These are phyloP conservation scores for Apteryx owenii DNA, from an alignment of 2,113 vertebrate genomes.

Conservation along the genomic window DNA sequence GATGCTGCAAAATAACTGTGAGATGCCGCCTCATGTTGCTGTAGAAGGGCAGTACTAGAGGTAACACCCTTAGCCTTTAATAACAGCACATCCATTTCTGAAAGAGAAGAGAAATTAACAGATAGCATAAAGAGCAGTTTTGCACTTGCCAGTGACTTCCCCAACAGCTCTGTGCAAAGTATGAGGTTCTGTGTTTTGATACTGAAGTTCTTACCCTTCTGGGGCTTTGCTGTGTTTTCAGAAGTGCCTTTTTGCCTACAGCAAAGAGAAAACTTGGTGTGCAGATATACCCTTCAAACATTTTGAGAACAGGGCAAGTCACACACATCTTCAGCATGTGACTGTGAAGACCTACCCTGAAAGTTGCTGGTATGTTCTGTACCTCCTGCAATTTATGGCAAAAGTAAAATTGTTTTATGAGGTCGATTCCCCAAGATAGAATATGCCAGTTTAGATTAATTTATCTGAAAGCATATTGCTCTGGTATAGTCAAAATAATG, in stretches of 20 bases:
- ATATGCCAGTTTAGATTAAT: conserved; percentile 24
- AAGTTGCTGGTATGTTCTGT: not conserved
- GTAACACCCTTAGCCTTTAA: not conserved
- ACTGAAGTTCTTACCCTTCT: not conserved
- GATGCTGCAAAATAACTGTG: not conserved
- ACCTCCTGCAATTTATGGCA: not conserved
- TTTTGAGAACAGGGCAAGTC: not conserved
- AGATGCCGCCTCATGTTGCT: not conserved
- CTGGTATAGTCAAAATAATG: conserved; percentile 11
- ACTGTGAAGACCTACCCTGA: not conserved
- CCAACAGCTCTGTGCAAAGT: not conserved
- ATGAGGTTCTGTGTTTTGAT: not conserved
- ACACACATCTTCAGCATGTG: not conserved
- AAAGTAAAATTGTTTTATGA: not conserved
- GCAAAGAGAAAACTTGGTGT: not conserved
- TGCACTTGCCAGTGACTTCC: not conserved
- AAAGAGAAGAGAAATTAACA: not conserved
- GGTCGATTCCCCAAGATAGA: not conserved
- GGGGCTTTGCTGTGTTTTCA: not conserved
- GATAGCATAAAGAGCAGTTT: not conserved
- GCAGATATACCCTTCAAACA: not conserved
- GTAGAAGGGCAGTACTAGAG: not conserved
- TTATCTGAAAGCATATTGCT: conserved; percentile 20
- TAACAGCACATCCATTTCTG: not conserved
- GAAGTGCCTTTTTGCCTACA: not conserved